These are phyloP conservation scores for Cryptus viduatorius DNA, from an alignment of 2,888 invertebrate species.

Conservation along the genomic window DNA sequence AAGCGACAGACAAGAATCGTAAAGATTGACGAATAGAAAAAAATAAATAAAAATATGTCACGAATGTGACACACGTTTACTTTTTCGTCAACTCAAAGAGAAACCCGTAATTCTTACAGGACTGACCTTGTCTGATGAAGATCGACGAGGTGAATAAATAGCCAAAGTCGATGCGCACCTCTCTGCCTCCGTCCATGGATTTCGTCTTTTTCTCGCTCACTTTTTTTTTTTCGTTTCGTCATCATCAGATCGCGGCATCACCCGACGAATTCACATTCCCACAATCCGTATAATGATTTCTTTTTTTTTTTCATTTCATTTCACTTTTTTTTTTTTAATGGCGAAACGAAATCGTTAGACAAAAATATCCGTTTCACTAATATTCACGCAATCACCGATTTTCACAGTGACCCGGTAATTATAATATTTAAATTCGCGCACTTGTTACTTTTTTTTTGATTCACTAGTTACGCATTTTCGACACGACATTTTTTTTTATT, in stretches of 20 bases:
- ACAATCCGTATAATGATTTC: slow-evolving; percentile 11
- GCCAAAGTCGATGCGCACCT: slow-evolving; percentile 72
- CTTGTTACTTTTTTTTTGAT: slow-evolving; percentile 44
- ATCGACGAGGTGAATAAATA: slow-evolving; percentile 74
- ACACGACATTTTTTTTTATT: slow-evolving; percentile 33
- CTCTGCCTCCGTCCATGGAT: slow-evolving; percentile 74
- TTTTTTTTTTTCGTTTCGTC: slow-evolving; percentile 29
- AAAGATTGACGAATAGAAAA: slow-evolving; percentile 28
- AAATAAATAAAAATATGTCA: slow-evolving; percentile 15
- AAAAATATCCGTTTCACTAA: slow-evolving; percentile 54
- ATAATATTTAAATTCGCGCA: slow-evolving; percentile 61
- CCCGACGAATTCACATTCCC: slow-evolving; percentile 51
- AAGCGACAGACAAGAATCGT: slow-evolving; percentile 28
- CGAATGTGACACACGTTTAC: slow-evolving; percentile 33
- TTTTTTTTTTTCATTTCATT: slow-evolving; percentile 40
- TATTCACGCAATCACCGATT: slow-evolving; percentile 50
- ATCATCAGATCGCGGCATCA: slow-evolving; percentile 24
- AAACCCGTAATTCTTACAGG: slow-evolving; percentile 67
- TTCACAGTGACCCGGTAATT: slow-evolving; percentile 25
- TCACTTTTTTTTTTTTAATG: slow-evolving; percentile 19
- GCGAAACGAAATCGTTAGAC: slow-evolving; percentile 21
- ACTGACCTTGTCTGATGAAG: slow-evolving; percentile 80
- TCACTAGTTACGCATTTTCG: slow-evolving; percentile 66
- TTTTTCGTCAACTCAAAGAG: slow-evolving; percentile 33
- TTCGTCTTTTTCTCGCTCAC: slow-evolving; percentile 60